Conservation (phyloP, 1,140 invertebrate genomes). For the Luehdorfia chinensis region DNA sequence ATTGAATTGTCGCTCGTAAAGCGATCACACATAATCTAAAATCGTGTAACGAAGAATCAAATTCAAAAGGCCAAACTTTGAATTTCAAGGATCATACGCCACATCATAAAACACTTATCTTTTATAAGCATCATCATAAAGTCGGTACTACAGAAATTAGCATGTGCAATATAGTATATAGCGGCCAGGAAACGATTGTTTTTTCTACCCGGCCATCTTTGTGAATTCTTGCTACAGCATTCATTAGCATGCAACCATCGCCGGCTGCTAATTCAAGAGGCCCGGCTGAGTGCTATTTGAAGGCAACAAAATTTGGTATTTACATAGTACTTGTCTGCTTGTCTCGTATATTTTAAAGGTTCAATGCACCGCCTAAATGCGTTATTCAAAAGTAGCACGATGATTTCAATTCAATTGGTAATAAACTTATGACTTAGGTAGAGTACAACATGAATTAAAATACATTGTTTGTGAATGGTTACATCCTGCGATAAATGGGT, state of each 20-base stretch:
- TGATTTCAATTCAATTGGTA: constrained; percentile 29
- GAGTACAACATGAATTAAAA: constrained; percentile 19
- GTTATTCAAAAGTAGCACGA: constrained; percentile 31
- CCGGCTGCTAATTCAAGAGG: constrained; percentile 36
- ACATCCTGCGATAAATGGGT: constrained; percentile 23
- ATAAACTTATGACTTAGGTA: constrained; percentile 30
- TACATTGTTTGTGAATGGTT: constrained; percentile 22
- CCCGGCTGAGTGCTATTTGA: constrained; percentile 32
- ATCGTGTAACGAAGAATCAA: constrained; percentile 9
- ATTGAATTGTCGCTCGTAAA: constrained; percentile 8
- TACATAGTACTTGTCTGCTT: constrained; percentile 31
- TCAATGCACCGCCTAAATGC: constrained; percentile 30
- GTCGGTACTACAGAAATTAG: constrained; percentile 22
- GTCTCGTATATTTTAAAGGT: constrained; percentile 35
- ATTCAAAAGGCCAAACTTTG: constrained; percentile 7
- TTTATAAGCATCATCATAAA: constrained; percentile 6
- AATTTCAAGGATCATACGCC: constrained; percentile 10
- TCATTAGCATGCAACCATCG: constrained; percentile 40
- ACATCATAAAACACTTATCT: constrained; percentile 8
- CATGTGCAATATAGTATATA: constrained; percentile 38
- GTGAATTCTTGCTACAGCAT: constrained; percentile 25
- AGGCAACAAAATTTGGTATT: constrained; percentile 35
- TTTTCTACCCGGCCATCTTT: constrained; percentile 28
- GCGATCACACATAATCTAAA: constrained; percentile 12
- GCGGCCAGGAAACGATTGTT: constrained; percentile 34